Base-by-base conservation (phyloP, 2,888 invertebrate genomes). In the Silvanus unidentatus region DNA sequence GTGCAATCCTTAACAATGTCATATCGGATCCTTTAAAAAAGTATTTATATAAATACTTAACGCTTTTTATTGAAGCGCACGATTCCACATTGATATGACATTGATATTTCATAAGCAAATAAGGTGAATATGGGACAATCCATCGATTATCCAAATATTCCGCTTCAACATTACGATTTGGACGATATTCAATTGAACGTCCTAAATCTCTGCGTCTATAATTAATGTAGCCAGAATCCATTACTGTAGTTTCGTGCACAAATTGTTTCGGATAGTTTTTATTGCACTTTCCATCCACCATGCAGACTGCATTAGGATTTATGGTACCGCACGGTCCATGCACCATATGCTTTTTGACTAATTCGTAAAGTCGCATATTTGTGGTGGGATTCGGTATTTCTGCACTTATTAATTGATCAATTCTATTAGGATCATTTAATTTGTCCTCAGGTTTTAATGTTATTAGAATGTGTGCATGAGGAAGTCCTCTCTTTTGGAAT, bases 271-370 rank as follows among this genome's bases (percentile, higher is more conserved):
- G 55, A 42, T 36, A 58, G 9, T 44, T 28, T 45, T 67, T 64
- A 6, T 56, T 50, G 47, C 68, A 69, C 44, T 63, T 62, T 38
- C 64, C 65, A 48, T 68, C 62, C 29, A 44, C 48, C n/a, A n/a
- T n/a, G n/a, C n/a, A n/a, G n/a, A n/a, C n/a, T n/a, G n/a, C n/a
- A n/a, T n/a, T n/a, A n/a, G n/a, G n/a, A n/a, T n/a, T n/a, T n/a
- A n/a, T n/a, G n/a, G n/a, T n/a, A n/a, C 28, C 28, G 10, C 28
- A 28, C 8, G 28, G 28, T 28, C 28, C 28, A 28, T 28, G 28
- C 28, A 28, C 28, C 28, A 28, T 28, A n/a, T n/a, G n/a, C n/a
- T n/a, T n/a, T n/a, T n/a, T n/a, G n/a, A n/a, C n/a, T n/a, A n/a
- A n/a, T n/a, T n/a, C n/a, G n/a, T n/a, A n/a, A n/a, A n/a, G n/a